Evolutionary conservation across 2,797 vertebrate species (phyloP).

Genomic region (Prionace glauca): DNA sequence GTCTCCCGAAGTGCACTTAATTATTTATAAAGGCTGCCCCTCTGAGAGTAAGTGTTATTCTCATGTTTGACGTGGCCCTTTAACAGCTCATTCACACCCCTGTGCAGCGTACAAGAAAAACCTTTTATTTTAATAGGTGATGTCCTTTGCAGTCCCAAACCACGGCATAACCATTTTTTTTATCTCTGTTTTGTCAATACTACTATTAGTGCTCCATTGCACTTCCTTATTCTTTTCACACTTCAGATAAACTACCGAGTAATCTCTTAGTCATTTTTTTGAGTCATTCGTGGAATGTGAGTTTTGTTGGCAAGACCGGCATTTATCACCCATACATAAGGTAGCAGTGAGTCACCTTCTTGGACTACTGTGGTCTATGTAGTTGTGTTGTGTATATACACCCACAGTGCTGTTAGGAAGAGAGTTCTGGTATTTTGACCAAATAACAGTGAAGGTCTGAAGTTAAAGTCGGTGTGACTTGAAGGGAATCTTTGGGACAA

Average conservation of each 20-base stretch:
- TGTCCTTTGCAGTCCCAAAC: not conserved
- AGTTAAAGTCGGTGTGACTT: too few relatives aligned
- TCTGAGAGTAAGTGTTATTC: not conserved
- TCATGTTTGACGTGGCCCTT: not conserved
- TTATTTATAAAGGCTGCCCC: not conserved
- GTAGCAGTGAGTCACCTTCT: too few relatives aligned
- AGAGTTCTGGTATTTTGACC: too few relatives aligned
- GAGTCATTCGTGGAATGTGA: too few relatives aligned
- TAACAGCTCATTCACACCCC: not conserved
- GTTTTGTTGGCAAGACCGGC: too few relatives aligned
- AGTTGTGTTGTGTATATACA: too few relatives aligned
- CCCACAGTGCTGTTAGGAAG: too few relatives aligned
- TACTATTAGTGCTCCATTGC: not conserved
- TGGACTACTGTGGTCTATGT: too few relatives aligned
- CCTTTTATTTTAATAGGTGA: not conserved
- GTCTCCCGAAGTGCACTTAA: not conserved
- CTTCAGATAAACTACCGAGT: not conserved
- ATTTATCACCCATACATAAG: too few relatives aligned
- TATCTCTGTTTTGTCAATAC: not conserved
- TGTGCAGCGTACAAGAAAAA: not conserved
- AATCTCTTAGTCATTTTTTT: not conserved
- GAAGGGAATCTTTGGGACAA: too few relatives aligned
- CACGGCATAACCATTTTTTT: not conserved
- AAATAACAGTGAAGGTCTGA: too few relatives aligned
- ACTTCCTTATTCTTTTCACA: not conserved